A percentile compares a stretch with the other conserved stretches of the same genome.
Conservation (phyloP, 2,113 vertebrate genomes). For the Hippocampus zosterae region DNA sequence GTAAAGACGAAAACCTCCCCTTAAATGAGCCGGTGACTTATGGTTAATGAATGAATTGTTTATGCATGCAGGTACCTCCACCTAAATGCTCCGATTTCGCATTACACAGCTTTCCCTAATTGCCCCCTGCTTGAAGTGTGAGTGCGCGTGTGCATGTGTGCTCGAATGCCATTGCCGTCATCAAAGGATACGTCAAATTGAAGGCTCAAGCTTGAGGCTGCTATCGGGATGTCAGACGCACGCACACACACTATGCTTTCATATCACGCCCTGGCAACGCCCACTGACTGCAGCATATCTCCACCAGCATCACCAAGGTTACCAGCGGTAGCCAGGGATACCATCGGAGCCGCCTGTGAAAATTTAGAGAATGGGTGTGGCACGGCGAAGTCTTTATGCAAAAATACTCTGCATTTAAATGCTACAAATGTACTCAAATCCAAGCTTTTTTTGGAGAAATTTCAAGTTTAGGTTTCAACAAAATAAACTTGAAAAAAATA, state of each 20-base stretch:
- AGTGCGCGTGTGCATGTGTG: slow-evolving; percentile 20
- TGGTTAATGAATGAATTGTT: slow-evolving; percentile 43
- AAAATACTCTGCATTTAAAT: not conserved
- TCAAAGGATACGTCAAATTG: slow-evolving; percentile 68
- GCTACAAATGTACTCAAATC: too few relatives aligned
- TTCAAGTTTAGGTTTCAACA: not conserved
- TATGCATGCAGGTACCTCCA: slow-evolving; percentile 46
- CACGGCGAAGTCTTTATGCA: slow-evolving; percentile 19
- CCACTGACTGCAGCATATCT: slow-evolving; percentile 71
- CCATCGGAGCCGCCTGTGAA: slow-evolving; percentile 51
- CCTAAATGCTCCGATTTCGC: slow-evolving; percentile 49
- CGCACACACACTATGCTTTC: slow-evolving; percentile 60
- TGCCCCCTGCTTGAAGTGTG: slow-evolving; percentile 24
- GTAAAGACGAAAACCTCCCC: slow-evolving; percentile 12
- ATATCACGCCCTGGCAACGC: slow-evolving; percentile 69
- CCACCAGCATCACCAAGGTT: slow-evolving; percentile 69
- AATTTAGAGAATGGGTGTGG: slow-evolving; percentile 57
- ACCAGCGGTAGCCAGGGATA: slow-evolving; percentile 68
- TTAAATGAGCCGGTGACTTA: slow-evolving; percentile 22
- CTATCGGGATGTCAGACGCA: slow-evolving; percentile 31
- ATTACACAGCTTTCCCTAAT: slow-evolving; percentile 45
- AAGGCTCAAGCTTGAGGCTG: slow-evolving; percentile 50
- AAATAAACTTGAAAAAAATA: not conserved
- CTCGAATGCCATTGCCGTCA: slow-evolving; percentile 62
- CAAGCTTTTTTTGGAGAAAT: not conserved